Base-by-base conservation (phyloP, 2,797 vertebrate genomes). In the Sciurus vulgaris region DNA sequence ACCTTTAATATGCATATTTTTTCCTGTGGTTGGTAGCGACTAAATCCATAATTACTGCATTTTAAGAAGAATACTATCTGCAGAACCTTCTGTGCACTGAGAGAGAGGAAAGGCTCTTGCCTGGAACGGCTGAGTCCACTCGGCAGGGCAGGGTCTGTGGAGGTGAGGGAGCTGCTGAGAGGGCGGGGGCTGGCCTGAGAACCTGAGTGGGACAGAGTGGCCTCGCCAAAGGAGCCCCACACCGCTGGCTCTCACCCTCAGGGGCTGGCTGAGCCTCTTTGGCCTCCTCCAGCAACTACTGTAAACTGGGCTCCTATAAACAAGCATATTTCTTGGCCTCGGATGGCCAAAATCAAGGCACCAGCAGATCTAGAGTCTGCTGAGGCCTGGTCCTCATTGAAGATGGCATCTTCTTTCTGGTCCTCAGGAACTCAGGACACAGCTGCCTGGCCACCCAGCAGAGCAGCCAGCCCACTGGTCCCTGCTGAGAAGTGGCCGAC, bases 11-110 rank as follows among this genome's bases (percentile, higher is more conserved):
- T 74, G 96, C 74, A 12, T 33, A 59, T 78, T 83, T 87, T 79
- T 84, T 86, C 84, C 96, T 24, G 74, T 0, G 83, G 89, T 88
- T 78, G 78, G 84, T 91, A 81, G 59, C 85, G 30, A 26, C 89
- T 74, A 73, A 61, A 93, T 70, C 69, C 95, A 82, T 86, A 81
- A 91, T 95, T 81, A 67, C 70, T 56, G 84, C 65, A 73, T 76
- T 81, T 92, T 49, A 49, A 82, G 90, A 92, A 81, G 69, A 65
- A 69, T 41, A 26, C 78, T 79, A 65, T 90, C 96, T 70, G 1
- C 30, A 33, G 76, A 82, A 67, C 63, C 93, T 38, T 59, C 86
- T 30, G 76, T 56, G 63, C 49, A 22, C 92, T 41, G 72, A 11
- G 41, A 82, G 15, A 24, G 17, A 15, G 41, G 84, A 7, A 51